These are phyloP conservation scores for Papilio protenor DNA, from an alignment of 2,888 invertebrate species.

Conservation along the genomic window DNA sequence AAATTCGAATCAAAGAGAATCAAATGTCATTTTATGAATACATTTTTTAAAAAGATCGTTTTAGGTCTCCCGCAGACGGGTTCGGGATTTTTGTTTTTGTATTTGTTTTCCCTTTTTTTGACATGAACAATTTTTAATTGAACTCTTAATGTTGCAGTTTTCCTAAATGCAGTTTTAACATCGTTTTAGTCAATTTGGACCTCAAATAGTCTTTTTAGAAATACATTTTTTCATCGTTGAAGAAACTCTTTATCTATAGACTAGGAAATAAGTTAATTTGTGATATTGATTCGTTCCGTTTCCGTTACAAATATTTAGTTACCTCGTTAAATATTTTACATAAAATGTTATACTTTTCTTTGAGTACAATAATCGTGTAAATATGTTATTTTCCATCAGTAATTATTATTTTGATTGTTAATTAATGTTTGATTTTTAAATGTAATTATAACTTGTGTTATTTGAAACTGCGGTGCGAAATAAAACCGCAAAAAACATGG, in stretches of 20 bases:
- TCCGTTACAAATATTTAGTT: too few species aligned
- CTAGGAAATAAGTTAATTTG: too few species aligned
- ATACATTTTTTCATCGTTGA: too few species aligned
- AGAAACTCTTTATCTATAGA: too few species aligned
- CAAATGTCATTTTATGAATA: constrained; percentile 79
- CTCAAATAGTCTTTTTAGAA: too few species aligned
- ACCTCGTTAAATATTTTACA: too few species aligned
- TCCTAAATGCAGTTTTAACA: neutral
- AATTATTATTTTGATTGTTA: neutral
- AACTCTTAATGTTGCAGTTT: neutral
- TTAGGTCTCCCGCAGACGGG: constrained; percentile 33
- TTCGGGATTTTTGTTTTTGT: constrained; percentile 16
- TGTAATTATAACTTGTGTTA: constrained; percentile 14
- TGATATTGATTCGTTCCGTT: too few species aligned
- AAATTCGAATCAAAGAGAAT: constrained; percentile 80
- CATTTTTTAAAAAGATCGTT: constrained; percentile 44
- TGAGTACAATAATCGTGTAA: neutral
- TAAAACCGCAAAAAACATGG: constrained; percentile 35
- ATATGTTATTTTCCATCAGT: neutral
- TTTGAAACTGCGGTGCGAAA: constrained; percentile 23
- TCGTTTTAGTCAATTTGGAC: neutral
- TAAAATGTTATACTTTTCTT: neutral
- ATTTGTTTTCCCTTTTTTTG: constrained; percentile 21
- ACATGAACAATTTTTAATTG: constrained; percentile 13
- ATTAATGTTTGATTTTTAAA: neutral